Evolutionary conservation across 2,113 vertebrate genomes (phyloP), one percentile per base, ranked within the genome.

Genomic region (Trochalopteron elliotii): DNA sequence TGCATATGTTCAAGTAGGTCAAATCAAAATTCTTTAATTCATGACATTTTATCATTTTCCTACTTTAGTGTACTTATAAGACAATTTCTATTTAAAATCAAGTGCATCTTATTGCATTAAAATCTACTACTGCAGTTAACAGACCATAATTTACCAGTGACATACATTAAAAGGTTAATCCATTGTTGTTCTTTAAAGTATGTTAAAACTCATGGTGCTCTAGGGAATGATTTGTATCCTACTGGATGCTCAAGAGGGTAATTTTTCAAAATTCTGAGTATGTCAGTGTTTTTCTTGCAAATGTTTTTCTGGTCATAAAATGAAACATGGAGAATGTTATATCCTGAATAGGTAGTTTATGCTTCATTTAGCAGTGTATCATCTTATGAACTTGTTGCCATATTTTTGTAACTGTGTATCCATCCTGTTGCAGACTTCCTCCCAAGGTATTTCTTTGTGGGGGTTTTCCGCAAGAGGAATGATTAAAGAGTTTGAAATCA

Each of bases 401-500:
- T 90, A 83, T 44, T 89, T 94, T 61, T 89, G 45, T 79, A 63
- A 75, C 30, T 55, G 5, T 47, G 18, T 67, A 77, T 49, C 52
- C 22, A 71, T 61, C 31, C 81, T 53, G n/a, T 25, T 89, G 31
- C 16, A n/a, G 80, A 68, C 49, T 83, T 94, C 57, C 76, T 85
- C 61, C 57, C 40, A 82, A 53, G 74, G 70, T 22, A 63, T 75
- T 87, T 96, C 9, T 65, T 85, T 76, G 52, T 57, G 67, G 72
- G 37, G 45, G 25, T 83, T 96, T 91, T 95, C 74, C 50, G 35
- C 64, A 82, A 82, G 44, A 80, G 11, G 50, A 83, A 87, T 40
- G n/a, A 50, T 72, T 71, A 61, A 88, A 76, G 42, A 68, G 47
- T 70, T 82, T 95, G 96, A 95, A 97, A 94, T 85, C 42, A 94